A percentile compares a stretch with the other conserved stretches of the same genome.
These are phyloP conservation scores for Megalopta genalis DNA, from an alignment of 1,140 invertebrate species.

Conservation along the genomic window DNA sequence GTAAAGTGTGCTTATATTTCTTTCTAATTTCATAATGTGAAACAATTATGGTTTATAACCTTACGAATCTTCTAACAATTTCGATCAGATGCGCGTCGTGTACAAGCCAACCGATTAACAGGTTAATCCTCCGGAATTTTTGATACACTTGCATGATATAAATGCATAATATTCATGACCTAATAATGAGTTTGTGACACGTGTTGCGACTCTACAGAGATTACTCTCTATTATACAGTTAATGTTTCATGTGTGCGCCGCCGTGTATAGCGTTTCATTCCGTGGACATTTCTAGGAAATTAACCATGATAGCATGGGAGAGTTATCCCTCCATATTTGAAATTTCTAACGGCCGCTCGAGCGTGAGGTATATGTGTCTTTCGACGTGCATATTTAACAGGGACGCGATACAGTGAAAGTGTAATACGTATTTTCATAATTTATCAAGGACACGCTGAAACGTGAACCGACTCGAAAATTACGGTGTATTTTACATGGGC, in stretches of 20 bases:
- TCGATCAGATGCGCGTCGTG: no score
- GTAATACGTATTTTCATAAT: slow-evolving; percentile 1
- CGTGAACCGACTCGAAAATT: not conserved
- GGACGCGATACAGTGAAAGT: not conserved
- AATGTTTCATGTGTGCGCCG: not conserved
- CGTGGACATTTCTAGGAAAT: not conserved
- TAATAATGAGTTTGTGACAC: not conserved
- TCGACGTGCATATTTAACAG: not conserved
- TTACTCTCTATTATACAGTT: not conserved
- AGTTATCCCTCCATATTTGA: not conserved
- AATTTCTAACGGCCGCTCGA: not conserved
- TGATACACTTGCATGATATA: no score
- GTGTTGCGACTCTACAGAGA: not conserved
- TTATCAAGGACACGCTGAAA: not conserved
- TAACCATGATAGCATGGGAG: not conserved
- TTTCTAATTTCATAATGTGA: no score
- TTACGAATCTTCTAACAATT: no score
- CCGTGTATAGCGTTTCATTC: not conserved
- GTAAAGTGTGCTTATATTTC: no score
- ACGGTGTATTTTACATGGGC: not conserved
- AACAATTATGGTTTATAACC: no score
- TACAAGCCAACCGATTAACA: no score
- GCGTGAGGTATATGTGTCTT: not conserved
- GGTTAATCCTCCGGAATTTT: no score
- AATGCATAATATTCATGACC: no score